phyloP scores from a whole-genome alignment of 2,888 invertebrate species.

The Gandaritis pyraliata region DNA sequence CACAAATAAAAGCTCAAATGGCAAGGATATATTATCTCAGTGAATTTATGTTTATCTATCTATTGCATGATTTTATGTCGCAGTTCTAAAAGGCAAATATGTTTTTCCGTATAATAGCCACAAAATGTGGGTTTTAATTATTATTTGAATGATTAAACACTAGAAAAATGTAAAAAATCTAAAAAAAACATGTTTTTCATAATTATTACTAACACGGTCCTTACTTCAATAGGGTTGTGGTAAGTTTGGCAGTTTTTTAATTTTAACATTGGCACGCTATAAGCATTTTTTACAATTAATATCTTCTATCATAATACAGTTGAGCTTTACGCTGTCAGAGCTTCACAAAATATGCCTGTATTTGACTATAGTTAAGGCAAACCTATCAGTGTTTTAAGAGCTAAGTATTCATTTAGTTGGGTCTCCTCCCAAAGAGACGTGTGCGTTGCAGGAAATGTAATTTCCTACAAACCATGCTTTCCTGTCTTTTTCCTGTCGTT shows the following conservation, averaged over 20 bases:
- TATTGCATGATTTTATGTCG: conserved; percentile 24
- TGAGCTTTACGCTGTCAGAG: no score
- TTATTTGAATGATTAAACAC: no score
- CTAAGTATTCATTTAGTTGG: conserved; percentile 3
- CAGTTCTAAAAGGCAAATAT: conserved; percentile 11
- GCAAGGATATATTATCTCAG: conserved; percentile 4
- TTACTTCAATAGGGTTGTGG: no score
- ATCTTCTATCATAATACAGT: no score
- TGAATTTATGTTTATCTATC: conserved; percentile 24
- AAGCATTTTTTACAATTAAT: no score
- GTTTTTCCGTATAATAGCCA: background rate
- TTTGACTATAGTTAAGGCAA: no score
- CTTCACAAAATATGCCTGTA: no score
- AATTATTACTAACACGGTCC: no score
- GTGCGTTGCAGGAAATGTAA: conserved; percentile 9
- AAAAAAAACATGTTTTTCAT: no score
- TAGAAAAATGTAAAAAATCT: no score
- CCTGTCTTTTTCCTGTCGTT: conserved; percentile 3
- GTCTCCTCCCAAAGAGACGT: background rate
- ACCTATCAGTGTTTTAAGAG: background rate
- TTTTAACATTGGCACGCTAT: no score
- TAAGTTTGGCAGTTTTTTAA: no score
- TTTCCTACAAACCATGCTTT: conserved; percentile 14
- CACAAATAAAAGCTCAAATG: conserved; percentile 18
- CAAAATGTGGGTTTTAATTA: conserved; percentile 8